Percentiles rank a stretch among this genome's conserved stretches.
phyloP scores from a whole-genome alignment of 2,888 invertebrate genomes.

The Hermodice carunculata region DNA sequence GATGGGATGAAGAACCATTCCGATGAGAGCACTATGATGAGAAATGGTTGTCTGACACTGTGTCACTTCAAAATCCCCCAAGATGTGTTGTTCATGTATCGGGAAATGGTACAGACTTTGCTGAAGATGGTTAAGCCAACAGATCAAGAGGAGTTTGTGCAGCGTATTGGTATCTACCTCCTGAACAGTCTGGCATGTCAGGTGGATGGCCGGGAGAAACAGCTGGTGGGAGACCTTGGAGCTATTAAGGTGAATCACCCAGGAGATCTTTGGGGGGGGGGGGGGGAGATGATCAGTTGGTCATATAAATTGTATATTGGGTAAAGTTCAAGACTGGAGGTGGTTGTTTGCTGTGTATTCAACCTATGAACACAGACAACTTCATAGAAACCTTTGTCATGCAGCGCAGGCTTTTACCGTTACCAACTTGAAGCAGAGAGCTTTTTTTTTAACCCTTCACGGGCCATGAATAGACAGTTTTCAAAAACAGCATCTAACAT shows the following conservation, averaged over 20 bases:
- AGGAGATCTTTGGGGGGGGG: too few relatives aligned
- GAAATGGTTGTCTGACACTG: constrained; percentile 94
- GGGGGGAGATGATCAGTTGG: neutral
- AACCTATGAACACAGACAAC: too few relatives aligned
- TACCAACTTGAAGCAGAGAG: too few relatives aligned
- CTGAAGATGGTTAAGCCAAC: constrained; percentile 82
- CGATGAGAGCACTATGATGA: constrained; percentile 92
- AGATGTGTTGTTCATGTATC: constrained; percentile 93
- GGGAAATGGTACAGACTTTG: constrained; percentile 85
- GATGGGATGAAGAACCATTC: constrained; percentile 91
- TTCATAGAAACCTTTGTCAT: too few relatives aligned
- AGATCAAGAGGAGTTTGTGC: constrained; percentile 91
- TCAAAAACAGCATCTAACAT: too few relatives aligned
- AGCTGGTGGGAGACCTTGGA: constrained; percentile 89
- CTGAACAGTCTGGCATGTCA: constrained; percentile 96
- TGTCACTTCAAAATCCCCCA: constrained; percentile 95
- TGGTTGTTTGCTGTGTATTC: too few relatives aligned
- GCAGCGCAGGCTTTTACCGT: too few relatives aligned
- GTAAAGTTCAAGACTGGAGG: too few relatives aligned
- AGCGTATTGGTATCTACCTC: constrained; percentile 93
- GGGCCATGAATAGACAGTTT: too few relatives aligned
- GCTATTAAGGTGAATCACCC: constrained; percentile 75
- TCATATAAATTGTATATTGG: neutral
- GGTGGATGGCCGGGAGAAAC: constrained; percentile 93
- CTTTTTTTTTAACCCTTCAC: too few relatives aligned